Base-by-base conservation (phyloP, 2,113 vertebrate genomes). In the Galbula dea region DNA sequence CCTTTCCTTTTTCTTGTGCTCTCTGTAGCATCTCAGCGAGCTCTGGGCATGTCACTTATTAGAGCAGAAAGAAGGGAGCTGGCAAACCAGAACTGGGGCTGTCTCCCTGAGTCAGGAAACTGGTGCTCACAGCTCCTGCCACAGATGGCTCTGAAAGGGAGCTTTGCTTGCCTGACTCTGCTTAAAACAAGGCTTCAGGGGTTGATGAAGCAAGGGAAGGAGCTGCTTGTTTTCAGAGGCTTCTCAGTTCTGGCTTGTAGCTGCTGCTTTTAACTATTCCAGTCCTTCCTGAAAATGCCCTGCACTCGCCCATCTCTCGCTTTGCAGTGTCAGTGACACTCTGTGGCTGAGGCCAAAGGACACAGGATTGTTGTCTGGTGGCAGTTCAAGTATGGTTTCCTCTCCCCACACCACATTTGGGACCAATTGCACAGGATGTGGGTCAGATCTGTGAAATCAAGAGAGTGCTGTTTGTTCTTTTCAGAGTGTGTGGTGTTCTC, bases 371-470 rank as follows among this genome's bases (percentile, higher is more conserved):
- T 23, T 79, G 75, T 85, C 65, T 80, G 6, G 24, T 83, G 75
- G 26, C 87, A 83, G 55, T 59, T 94, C 84, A 51, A 20, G 72
- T 51, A 63, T 10, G 39, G 54, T 55, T 90, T 95, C 95, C 90
- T 81, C 83, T 67, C 82, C 55, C 68, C 16, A 3, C 26, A 10
- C 75, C 55, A 11, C 59, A 8, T 80, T 39, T 94, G 93, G 84
- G 75, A 54, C 89, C 46, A 15, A 55, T 65, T 90, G 55, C 37
- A 88, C 91, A 96, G 96, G 93, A 93, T 95, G 91, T 95, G 94
- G 95, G 91, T 88, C 94, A 86, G 89, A 41, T 69, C 87, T 89
- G 82, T 91, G 55, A 91, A 89, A 39, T 88, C 71, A 48, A 66
- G 59, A 78, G 59, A 32, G 37, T 57, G 75, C 68, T 92, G 51